Evolutionary conservation across 1,140 invertebrate genomes (phyloP).

Genomic region (Nephila pilipes): DNA sequence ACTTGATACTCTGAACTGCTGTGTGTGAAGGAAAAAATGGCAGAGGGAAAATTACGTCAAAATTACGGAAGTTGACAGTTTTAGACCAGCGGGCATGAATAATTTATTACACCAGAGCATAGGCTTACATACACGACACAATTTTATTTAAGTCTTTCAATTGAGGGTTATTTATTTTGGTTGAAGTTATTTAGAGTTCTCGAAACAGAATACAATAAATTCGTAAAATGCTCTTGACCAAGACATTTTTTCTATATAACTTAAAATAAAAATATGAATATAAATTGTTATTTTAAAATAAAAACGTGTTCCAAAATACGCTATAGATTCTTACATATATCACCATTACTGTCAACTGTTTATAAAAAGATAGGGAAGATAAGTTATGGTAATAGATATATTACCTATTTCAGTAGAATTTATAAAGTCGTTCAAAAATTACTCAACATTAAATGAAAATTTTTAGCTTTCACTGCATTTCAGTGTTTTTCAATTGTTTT

Average conservation of each 20-base stretch:
- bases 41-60: slow-evolving; percentile 46
- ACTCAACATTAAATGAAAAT: too few species aligned
- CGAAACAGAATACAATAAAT: not conserved
- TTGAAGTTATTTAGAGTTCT: not conserved
- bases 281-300: too few species aligned
- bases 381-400: too few species aligned
- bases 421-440: too few species aligned
- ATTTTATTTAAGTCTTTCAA: not conserved
- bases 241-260: not conserved
- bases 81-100: slow-evolving; percentile 37
- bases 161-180: not conserved
- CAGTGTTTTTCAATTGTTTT: too few species aligned
- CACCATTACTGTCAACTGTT: too few species aligned
- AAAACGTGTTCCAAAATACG: too few species aligned
- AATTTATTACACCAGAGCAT: slow-evolving; percentile 26
- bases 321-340: too few species aligned
- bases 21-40: slow-evolving; percentile 14
- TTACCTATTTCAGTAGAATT: too few species aligned
- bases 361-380: too few species aligned
- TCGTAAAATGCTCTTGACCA: not conserved
- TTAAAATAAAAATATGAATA: too few species aligned
- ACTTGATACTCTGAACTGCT: not conserved
- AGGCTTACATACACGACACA: not conserved
- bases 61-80: slow-evolving; percentile 52
- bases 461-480: too few species aligned